Conservation (phyloP, 2,113 vertebrate genomes). For the Dasyprocta punctata region DNA sequence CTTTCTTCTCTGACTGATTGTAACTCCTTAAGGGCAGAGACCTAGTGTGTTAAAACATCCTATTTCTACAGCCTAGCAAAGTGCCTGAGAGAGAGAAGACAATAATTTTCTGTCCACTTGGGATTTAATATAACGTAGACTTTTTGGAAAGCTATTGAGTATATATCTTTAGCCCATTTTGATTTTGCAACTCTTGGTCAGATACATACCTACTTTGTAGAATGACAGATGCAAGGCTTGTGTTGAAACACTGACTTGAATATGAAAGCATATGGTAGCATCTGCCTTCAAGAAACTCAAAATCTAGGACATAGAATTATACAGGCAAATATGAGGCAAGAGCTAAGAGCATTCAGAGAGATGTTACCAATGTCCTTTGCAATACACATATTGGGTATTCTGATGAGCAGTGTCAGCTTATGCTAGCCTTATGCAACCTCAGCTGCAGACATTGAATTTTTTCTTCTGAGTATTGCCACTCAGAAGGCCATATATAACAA, state of each 20-base stretch:
- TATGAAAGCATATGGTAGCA: too few relatives aligned
- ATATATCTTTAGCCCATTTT: not conserved
- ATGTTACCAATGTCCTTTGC: not conserved
- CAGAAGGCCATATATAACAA: not conserved
- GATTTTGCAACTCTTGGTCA: not conserved
- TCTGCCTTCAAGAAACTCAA: not conserved
- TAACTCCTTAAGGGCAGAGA: not conserved
- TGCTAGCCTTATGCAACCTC: not conserved
- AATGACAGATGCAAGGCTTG: not conserved
- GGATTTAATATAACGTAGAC: not conserved
- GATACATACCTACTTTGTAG: not conserved
- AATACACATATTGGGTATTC: fast-evolving
- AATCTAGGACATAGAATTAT: not conserved
- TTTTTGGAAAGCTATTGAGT: not conserved
- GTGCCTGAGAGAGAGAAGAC: not conserved
- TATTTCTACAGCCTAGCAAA: not conserved
- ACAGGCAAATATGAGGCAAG: not conserved
- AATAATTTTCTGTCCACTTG: not conserved
- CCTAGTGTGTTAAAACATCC: not conserved
- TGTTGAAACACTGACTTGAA: not conserved
- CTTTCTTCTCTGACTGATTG: not conserved
- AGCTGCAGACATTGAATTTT: not conserved
- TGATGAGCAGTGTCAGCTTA: not conserved
- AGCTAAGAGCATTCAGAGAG: not conserved
- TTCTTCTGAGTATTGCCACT: not conserved